Percentiles rank a stretch among this genome's conserved stretches.
Evolutionary conservation across 2,888 invertebrate species (phyloP).

Genomic region (Machimus atricapillus): DNA sequence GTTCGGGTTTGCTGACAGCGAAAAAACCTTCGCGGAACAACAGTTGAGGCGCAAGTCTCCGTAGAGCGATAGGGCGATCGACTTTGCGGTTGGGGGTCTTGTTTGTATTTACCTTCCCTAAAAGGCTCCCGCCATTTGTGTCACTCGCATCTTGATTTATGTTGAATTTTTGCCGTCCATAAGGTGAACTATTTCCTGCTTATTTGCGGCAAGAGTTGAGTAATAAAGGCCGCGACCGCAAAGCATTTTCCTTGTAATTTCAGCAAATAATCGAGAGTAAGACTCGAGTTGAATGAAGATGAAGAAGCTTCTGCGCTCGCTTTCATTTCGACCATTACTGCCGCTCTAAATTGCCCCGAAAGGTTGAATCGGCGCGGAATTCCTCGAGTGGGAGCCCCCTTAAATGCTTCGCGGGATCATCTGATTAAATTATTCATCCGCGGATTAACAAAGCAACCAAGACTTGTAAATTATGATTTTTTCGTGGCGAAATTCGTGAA

Average conservation of each 20-base stretch:
- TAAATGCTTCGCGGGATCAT: neutral
- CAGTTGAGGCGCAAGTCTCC: neutral
- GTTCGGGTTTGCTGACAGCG: neutral
- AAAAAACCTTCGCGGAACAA: neutral
- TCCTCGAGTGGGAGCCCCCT: neutral
- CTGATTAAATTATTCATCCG: slow-evolving; percentile 3
- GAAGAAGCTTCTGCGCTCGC: neutral
- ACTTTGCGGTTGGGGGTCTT: neutral
- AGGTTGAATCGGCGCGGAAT: neutral
- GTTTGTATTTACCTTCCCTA: neutral
- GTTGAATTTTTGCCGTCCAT: neutral
- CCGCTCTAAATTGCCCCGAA: neutral
- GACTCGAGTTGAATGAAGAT: neutral
- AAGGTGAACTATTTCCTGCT: neutral
- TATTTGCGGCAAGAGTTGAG: neutral
- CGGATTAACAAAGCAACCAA: neutral
- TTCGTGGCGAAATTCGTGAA: neutral
- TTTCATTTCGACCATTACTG: neutral
- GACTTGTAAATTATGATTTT: neutral
- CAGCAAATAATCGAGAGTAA: neutral
- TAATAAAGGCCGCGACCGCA: neutral
- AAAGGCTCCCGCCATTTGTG: neutral
- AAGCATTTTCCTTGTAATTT: neutral
- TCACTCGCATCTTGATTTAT: neutral
- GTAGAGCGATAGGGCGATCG: neutral